A percentile compares a stretch with the other conserved stretches of the same genome.
Evolutionary conservation across 2,888 invertebrate species (phyloP).

Genomic region (Ecdyonurus torrentis): DNA sequence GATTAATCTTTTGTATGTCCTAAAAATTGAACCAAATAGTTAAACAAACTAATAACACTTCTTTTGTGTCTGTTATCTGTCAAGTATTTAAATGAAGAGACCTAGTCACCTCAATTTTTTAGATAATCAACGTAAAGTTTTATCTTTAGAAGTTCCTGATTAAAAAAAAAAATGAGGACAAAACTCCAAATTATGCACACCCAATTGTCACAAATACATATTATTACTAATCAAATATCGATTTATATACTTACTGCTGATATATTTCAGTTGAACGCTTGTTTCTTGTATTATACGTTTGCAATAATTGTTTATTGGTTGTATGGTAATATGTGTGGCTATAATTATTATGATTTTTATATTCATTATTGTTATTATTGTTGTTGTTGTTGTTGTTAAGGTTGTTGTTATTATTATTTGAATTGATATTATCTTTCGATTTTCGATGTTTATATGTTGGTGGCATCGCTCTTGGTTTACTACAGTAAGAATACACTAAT

Average conservation of each 20-base stretch:
- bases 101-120: too few relatives aligned
- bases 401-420: constrained; percentile 6
- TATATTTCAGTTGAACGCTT: background rate
- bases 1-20: too few relatives aligned
- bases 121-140: too few relatives aligned
- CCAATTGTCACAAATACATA: too few relatives aligned
- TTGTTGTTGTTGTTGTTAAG: background rate
- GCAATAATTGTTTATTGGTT: background rate
- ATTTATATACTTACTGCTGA: background rate
- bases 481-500: constrained; percentile 21
- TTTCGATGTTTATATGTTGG: constrained; percentile 11
- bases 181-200: too few relatives aligned
- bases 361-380: constrained; percentile 6
- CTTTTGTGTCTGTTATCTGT: too few relatives aligned
- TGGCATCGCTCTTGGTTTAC: constrained; percentile 20
- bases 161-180: too few relatives aligned
- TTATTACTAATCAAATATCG: too few relatives aligned
- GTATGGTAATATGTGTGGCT: constrained; percentile 1
- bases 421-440: constrained; percentile 10
- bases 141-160: too few relatives aligned
- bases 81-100: too few relatives aligned
- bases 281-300: background rate
- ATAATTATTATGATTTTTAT: background rate
- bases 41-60: too few relatives aligned
- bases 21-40: too few relatives aligned